These are phyloP conservation scores for Liolophura sinensis DNA, from an alignment of 1,140 invertebrate genomes.

Conservation along the genomic window DNA sequence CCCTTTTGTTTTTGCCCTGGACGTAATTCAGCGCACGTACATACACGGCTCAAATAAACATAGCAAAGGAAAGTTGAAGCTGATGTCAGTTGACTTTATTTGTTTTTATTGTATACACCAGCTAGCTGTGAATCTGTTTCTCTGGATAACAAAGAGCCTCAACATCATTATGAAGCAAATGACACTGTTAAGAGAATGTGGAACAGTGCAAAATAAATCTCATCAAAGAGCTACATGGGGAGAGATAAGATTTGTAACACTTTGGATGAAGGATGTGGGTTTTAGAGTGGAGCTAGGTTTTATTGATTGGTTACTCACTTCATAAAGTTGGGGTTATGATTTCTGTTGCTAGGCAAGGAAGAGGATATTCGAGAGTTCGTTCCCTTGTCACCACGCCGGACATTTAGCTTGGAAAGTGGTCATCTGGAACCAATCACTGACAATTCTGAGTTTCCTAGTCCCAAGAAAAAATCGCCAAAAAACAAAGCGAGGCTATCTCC, in stretches of 20 bases:
- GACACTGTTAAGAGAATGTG: neutral
- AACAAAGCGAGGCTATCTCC: neutral
- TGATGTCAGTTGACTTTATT: too few relatives aligned
- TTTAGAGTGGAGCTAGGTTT: neutral
- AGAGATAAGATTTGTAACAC: too few relatives aligned
- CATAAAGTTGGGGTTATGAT: slow-evolving; percentile 13
- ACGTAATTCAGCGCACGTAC: too few relatives aligned
- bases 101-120: too few relatives aligned
- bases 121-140: neutral
- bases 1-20: too few relatives aligned
- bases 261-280: too few relatives aligned
- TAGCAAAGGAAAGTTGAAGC: too few relatives aligned
- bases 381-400: slow-evolving; percentile 36
- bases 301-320: neutral
- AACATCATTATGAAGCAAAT: neutral
- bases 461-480: slow-evolving; percentile 7
- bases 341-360: slow-evolving; percentile 22
- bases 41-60: too few relatives aligned
- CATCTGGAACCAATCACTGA: slow-evolving; percentile 28
- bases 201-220: neutral
- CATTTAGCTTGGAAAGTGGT: slow-evolving; percentile 30
- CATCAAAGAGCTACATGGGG: neutral
- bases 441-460: slow-evolving; percentile 6
- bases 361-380: slow-evolving; percentile 32
- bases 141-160: too few relatives aligned